phyloP scores from a whole-genome alignment of 2,888 invertebrate species.

The Rapana venosa region DNA sequence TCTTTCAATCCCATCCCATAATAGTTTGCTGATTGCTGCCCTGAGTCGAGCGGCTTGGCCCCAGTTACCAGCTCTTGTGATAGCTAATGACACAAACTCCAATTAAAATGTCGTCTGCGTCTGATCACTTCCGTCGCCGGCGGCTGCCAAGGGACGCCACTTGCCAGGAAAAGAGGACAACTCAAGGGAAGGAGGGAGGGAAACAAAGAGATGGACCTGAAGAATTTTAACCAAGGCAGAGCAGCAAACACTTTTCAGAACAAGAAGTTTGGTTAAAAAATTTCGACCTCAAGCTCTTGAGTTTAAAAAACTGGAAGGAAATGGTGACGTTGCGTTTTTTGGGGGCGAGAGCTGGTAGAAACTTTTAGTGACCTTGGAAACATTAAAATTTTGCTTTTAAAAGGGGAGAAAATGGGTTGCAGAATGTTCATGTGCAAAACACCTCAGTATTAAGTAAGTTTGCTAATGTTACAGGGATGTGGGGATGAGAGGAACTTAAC shows the following conservation, averaged over 20 bases:
- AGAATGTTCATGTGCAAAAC: too few species aligned
- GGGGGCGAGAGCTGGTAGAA: neutral
- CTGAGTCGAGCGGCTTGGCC: constrained; percentile 8
- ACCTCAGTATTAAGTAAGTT: too few species aligned
- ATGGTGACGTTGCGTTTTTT: neutral
- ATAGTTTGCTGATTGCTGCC: neutral
- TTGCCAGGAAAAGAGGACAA: neutral
- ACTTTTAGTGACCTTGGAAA: too few species aligned
- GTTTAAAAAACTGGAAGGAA: neutral
- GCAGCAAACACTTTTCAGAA: constrained; percentile 33
- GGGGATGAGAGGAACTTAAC: too few species aligned
- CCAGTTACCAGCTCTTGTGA: constrained; percentile 24
- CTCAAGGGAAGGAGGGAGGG: neutral
- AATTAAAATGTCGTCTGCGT: constrained; percentile 41
- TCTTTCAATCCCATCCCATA: neutral
- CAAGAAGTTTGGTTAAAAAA: neutral
- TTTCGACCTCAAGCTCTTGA: neutral
- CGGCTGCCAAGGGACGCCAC: neutral
- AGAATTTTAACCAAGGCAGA: neutral
- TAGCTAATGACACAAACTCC: constrained; percentile 39
- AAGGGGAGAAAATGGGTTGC: too few species aligned
- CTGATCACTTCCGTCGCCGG: constrained; percentile 4
- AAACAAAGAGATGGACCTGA: constrained; percentile 32
- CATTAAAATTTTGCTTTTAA: too few species aligned
- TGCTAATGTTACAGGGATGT: too few species aligned